These are phyloP conservation scores for Lontra canadensis DNA, from an alignment of 2,113 vertebrate species.

Conservation along the genomic window DNA sequence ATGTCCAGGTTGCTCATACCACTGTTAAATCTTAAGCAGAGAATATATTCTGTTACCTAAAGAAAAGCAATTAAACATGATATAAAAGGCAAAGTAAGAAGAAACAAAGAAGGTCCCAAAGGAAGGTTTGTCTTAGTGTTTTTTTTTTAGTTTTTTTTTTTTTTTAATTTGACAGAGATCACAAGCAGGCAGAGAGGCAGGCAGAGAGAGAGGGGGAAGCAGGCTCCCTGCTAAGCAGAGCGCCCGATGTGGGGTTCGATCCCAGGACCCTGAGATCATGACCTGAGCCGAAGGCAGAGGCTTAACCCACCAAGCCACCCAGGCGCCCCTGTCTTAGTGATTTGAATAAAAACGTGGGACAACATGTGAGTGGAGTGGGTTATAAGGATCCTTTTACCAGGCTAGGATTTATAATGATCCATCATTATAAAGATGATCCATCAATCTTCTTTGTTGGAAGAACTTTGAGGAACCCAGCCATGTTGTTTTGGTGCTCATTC, in stretches of 20 bases:
- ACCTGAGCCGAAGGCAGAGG: too few species aligned
- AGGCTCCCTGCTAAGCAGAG: too few species aligned
- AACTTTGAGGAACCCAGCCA: background rate
- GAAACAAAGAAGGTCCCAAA: background rate
- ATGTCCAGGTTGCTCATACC: background rate
- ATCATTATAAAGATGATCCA: too few species aligned
- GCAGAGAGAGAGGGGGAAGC: too few species aligned
- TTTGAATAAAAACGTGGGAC: background rate
- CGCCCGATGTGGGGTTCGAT: rapidly evolving
- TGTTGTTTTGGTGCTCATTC: background rate
- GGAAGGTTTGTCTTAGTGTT: background rate
- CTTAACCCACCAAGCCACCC: too few species aligned
- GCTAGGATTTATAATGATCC: background rate
- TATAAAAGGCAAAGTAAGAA: background rate
- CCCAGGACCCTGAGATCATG: too few species aligned
- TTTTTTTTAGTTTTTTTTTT: background rate
- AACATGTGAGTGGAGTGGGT: background rate
- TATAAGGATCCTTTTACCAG: background rate
- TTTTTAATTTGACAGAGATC: too few species aligned
- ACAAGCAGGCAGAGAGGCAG: too few species aligned
- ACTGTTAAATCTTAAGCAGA: background rate
- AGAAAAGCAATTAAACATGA: background rate
- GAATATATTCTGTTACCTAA: background rate
- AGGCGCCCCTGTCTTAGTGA: background rate
- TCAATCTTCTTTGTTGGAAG: background rate